Evolutionary conservation across 2,113 vertebrate genomes (phyloP).

Genomic region (Phocoena phocoena): DNA sequence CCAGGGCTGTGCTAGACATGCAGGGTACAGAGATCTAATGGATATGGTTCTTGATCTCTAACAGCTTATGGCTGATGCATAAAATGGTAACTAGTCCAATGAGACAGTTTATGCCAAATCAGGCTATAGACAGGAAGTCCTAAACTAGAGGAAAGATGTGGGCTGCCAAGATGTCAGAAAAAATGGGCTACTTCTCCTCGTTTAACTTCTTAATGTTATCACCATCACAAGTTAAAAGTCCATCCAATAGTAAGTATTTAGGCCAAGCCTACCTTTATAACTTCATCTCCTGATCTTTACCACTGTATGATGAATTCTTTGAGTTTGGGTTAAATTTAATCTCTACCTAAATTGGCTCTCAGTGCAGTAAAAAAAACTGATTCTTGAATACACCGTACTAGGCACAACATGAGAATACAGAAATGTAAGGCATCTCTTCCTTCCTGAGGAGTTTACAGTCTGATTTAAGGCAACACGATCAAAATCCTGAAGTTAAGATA

Average conservation of each 20-base stretch:
- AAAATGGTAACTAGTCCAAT: neutral
- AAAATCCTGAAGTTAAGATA: conserved; percentile 27
- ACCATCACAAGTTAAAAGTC: neutral
- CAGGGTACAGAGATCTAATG: neutral
- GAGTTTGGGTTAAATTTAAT: conserved; percentile 7
- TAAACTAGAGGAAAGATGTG: neutral
- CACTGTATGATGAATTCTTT: neutral
- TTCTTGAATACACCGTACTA: neutral
- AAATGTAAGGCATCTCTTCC: neutral
- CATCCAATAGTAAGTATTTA: neutral
- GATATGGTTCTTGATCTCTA: neutral
- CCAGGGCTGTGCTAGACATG: neutral
- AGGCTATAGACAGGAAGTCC: neutral
- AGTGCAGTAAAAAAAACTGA: neutral
- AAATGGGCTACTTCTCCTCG: neutral
- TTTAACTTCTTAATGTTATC: neutral
- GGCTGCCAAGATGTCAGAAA: neutral
- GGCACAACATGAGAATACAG: neutral
- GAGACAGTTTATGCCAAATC: neutral
- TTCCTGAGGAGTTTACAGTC: neutral
- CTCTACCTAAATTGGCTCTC: neutral
- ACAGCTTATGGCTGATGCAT: neutral
- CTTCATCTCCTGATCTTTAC: neutral
- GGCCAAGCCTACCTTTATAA: neutral
- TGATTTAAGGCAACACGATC: neutral